A percentile compares a stretch with the other conserved stretches of the same genome.
Evolutionary conservation across 2,888 invertebrate species (phyloP).

Genomic region (Lissonota sp.): DNA sequence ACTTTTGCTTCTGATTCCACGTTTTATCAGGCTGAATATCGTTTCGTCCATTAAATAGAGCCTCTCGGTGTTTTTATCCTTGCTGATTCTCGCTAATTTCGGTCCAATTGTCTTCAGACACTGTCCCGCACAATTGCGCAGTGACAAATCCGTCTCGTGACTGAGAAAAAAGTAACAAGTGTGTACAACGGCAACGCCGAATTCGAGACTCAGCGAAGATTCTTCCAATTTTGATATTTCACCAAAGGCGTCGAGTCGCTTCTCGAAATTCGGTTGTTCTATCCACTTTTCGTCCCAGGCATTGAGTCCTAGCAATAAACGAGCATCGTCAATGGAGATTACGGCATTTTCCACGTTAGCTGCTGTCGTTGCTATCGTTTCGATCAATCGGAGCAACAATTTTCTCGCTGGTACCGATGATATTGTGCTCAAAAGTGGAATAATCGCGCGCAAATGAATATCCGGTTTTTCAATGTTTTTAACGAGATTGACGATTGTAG

Average conservation of each 20-base stretch:
- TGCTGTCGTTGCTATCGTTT: constrained; percentile 86
- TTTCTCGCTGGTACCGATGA: constrained; percentile 88
- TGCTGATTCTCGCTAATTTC: constrained; percentile 86
- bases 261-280: constrained; percentile 97
- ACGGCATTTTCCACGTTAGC: constrained; percentile 77
- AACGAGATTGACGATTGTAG: constrained; percentile 90
- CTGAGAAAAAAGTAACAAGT: constrained; percentile 92
- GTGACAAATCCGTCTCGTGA: constrained; percentile 92
- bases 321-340: constrained; percentile 85
- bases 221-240: constrained; percentile 86
- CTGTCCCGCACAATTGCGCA: constrained; percentile 91
- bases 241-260: constrained; percentile 91
- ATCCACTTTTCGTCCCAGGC: constrained; percentile 94
- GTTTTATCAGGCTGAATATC: constrained; percentile 89
- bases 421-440: constrained; percentile 90
- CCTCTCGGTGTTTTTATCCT: constrained; percentile 85
- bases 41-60: constrained; percentile 90
- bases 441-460: constrained; percentile 88
- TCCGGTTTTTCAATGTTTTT: constrained; percentile 88
- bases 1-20: constrained; percentile 89
- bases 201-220: constrained; percentile 84
- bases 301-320: constrained; percentile 90
- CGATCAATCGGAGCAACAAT: constrained; percentile 87
- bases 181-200: constrained; percentile 90
- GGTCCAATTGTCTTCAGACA: constrained; percentile 90